Conservation (phyloP, 2,888 invertebrate species). For the Corbicula japonica region DNA sequence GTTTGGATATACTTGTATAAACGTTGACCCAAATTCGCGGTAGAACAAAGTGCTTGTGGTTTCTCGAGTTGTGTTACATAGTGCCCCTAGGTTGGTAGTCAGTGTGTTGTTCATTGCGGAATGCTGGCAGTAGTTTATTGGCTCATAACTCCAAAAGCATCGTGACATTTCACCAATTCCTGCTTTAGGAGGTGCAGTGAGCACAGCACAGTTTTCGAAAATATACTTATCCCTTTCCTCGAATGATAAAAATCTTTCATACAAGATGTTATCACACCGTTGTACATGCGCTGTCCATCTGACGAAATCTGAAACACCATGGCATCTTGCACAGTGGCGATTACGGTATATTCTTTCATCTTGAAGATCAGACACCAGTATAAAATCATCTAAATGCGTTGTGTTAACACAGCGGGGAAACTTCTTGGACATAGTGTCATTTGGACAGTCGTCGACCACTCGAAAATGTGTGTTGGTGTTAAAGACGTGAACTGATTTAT, state of each 20-base stretch:
- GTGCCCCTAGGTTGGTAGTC: too few species aligned
- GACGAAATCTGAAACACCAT: neutral
- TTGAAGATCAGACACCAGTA: neutral
- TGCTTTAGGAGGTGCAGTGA: neutral
- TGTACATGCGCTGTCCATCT: neutral
- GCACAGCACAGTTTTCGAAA: neutral
- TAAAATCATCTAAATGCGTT: neutral
- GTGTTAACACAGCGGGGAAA: neutral
- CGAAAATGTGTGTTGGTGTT: neutral
- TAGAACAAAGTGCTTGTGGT: too few species aligned
- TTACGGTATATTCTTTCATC: neutral
- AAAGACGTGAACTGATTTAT: neutral
- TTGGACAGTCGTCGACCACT: constrained; percentile 3
- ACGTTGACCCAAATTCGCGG: too few species aligned
- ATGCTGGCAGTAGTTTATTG: too few species aligned
- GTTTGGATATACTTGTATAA: too few species aligned
- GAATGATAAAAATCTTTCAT: neutral
- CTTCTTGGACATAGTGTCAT: neutral
- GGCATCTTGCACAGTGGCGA: constrained; percentile 3
- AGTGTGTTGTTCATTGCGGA: too few species aligned
- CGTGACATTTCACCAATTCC: neutral
- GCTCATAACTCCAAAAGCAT: too few species aligned
- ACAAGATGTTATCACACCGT: neutral
- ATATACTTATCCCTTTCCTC: constrained; percentile 6
- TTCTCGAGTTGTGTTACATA: too few species aligned